These are phyloP conservation scores for Cenopis cana DNA, from an alignment of 2,888 invertebrate species.

Conservation along the genomic window DNA sequence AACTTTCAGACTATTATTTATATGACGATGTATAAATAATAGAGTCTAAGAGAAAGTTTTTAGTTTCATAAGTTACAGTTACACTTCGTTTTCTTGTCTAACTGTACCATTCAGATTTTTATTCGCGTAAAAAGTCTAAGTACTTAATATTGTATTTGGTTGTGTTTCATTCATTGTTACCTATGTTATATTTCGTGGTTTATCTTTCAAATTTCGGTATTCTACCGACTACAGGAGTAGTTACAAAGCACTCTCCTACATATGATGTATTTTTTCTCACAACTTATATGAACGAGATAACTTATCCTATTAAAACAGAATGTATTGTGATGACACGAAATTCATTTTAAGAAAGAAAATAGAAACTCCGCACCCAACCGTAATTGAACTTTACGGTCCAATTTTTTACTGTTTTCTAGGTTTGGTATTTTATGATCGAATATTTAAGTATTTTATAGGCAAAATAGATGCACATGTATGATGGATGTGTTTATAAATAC, in stretches of 20 bases:
- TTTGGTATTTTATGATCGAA: not conserved
- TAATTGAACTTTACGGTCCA: conserved; percentile 8
- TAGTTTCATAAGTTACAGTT: too few species aligned
- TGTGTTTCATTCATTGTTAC: not conserved
- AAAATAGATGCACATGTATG: too few species aligned
- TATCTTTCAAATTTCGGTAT: conserved; percentile 1
- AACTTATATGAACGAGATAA: not conserved
- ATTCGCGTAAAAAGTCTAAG: not conserved
- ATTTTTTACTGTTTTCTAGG: not conserved
- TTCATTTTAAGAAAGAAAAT: conserved; percentile 11
- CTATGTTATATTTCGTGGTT: not conserved
- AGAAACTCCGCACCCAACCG: not conserved
- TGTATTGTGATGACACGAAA: conserved; percentile 12
- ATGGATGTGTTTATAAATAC: too few species aligned
- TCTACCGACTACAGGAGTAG: not conserved
- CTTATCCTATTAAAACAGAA: not conserved
- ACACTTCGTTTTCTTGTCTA: not conserved
- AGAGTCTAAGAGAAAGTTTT: too few species aligned
- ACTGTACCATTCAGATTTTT: not conserved
- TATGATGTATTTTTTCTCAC: not conserved
- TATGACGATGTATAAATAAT: too few species aligned
- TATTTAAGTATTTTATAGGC: too few species aligned
- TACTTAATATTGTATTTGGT: not conserved
- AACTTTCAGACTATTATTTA: too few species aligned
- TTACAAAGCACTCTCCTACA: not conserved